phyloP scores from a whole-genome alignment of 2,888 invertebrate species.

The Xanthia icteritia region DNA sequence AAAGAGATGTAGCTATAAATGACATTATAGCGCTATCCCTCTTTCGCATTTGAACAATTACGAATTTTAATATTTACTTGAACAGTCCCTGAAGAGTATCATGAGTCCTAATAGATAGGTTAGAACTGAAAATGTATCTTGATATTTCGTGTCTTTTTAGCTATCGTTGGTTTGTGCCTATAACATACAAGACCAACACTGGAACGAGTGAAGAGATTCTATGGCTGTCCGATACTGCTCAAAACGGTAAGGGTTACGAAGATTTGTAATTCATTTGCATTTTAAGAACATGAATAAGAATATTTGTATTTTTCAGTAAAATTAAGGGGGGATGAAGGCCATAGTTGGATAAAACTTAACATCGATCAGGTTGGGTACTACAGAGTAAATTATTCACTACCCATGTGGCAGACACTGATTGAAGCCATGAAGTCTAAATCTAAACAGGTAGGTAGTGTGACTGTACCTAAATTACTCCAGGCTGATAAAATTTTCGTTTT shows the following conservation, averaged over 20 bases:
- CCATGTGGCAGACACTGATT: slow-evolving; percentile 91
- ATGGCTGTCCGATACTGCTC: slow-evolving; percentile 82
- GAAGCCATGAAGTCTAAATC: slow-evolving; percentile 75
- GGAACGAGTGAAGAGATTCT: slow-evolving; percentile 77
- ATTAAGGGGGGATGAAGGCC: slow-evolving; percentile 80
- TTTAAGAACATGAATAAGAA: neutral
- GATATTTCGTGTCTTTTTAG: slow-evolving; percentile 81
- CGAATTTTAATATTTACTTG: neutral
- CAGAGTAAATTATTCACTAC: slow-evolving; percentile 94
- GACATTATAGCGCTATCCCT: neutral
- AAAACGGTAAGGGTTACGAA: slow-evolving; percentile 77
- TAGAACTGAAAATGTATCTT: neutral
- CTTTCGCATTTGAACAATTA: neutral
- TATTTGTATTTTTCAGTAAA: slow-evolving; percentile 84
- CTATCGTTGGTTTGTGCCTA: slow-evolving; percentile 96
- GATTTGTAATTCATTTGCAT: neutral
- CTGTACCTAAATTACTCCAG: too few species aligned
- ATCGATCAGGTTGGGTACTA: slow-evolving; percentile 96
- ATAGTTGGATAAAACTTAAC: slow-evolving; percentile 95
- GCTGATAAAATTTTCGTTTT: too few species aligned
- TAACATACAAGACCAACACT: slow-evolving; percentile 93
- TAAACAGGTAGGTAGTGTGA: slow-evolving; percentile 74
- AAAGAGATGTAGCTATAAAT: neutral
- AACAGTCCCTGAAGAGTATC: neutral
- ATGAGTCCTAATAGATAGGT: neutral